These are phyloP conservation scores for Oncopeltus fasciatus DNA, from an alignment of 1,140 invertebrate genomes.

Conservation along the genomic window DNA sequence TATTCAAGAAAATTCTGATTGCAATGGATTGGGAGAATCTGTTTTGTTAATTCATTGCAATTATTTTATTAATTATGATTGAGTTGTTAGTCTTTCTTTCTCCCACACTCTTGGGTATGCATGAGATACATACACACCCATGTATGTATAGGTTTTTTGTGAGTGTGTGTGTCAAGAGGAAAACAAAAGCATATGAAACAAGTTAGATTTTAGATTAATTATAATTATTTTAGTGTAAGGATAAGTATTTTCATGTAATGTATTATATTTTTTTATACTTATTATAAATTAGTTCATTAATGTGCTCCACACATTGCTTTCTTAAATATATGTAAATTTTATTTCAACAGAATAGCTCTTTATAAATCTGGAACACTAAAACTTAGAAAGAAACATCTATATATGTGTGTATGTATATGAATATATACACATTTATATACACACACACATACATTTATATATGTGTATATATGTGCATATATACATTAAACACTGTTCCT, in stretches of 20 bases:
- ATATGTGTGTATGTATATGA: background rate
- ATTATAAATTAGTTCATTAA: constrained; percentile 1
- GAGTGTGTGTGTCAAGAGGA: background rate
- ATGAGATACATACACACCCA: too few relatives aligned
- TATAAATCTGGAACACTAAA: background rate
- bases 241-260: constrained; percentile 8
- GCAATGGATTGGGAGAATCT: too few relatives aligned
- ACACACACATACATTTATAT: too few relatives aligned
- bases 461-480: too few relatives aligned
- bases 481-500: background rate
- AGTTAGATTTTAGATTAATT: constrained; percentile 2
- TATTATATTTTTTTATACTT: constrained; percentile 9
- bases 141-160: background rate
- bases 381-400: background rate
- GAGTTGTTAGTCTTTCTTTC: background rate
- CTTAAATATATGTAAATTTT: background rate
- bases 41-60: too few relatives aligned
- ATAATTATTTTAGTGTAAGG: constrained; percentile 4
- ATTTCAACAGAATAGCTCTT: background rate
- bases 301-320: background rate
- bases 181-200: background rate
- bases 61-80: too few relatives aligned
- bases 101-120: too few relatives aligned
- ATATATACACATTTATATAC: too few relatives aligned
- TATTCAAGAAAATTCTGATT: too few relatives aligned